Conservation (phyloP, 2,797 vertebrate species). For the Enteromius treurensis region DNA sequence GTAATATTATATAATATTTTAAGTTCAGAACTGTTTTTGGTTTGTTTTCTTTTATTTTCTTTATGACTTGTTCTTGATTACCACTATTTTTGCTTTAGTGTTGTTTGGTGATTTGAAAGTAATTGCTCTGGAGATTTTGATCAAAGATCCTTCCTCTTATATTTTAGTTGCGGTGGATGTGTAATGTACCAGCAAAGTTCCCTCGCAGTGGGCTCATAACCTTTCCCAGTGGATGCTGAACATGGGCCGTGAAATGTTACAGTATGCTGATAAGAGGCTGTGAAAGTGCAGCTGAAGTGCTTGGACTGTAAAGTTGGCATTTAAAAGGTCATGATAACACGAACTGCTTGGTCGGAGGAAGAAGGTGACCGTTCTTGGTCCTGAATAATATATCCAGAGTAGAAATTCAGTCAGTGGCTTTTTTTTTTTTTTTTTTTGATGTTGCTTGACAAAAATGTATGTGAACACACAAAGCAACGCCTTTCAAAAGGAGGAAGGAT, state of each 20-base stretch:
- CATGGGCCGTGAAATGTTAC: conserved; percentile 31
- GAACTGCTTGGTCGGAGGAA: not conserved
- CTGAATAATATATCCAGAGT: not conserved
- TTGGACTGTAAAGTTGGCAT: conserved; percentile 36
- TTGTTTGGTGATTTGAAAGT: not conserved
- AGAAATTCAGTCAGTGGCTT: conserved; percentile 30
- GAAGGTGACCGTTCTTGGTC: conserved; percentile 23
- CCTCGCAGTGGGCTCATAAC: conserved; percentile 14
- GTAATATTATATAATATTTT: not conserved
- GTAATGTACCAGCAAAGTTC: conserved; percentile 7
- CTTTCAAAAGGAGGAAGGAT: conserved; percentile 69
- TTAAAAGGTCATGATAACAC: conserved; percentile 33
- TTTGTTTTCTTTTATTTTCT: not conserved
- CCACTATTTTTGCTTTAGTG: not conserved
- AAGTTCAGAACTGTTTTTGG: not conserved
- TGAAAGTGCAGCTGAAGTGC: conserved; percentile 38
- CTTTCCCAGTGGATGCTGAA: conserved; percentile 23
- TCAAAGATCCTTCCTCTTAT: not conserved
- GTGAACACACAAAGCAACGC: conserved; percentile 53
- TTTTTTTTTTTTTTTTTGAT: conserved; percentile 28
- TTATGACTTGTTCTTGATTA: not conserved
- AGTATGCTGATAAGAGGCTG: conserved; percentile 43
- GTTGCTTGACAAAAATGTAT: conserved; percentile 62
- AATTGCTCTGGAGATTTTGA: not conserved
- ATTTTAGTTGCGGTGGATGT: not conserved